Percentiles rank a stretch among this genome's conserved stretches.
Conservation (phyloP, 2,797 vertebrate species). For the Poliocrania exsul region DNA sequence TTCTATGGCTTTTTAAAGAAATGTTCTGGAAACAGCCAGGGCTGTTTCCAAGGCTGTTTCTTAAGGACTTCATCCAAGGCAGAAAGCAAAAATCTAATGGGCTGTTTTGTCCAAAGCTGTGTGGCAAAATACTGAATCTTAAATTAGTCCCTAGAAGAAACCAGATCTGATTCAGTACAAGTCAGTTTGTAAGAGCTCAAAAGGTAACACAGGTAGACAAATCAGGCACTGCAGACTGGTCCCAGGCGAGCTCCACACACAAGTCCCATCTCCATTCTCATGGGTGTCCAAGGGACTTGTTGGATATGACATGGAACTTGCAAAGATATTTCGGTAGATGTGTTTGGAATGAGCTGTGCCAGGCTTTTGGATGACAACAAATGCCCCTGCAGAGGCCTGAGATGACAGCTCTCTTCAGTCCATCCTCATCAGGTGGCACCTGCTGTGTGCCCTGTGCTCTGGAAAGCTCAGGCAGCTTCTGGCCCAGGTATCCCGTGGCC, state of each 20-base stretch:
- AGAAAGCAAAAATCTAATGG: neutral
- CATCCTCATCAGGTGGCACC: neutral
- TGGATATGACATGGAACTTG: neutral
- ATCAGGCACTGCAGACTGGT: neutral
- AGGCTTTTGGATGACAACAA: neutral
- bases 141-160: neutral
- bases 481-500: neutral
- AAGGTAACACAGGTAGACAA: neutral
- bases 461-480: neutral
- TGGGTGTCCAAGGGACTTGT: rapidly evolving
- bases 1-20: neutral
- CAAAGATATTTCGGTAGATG: rapidly evolving
- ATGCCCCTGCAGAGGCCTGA: rapidly evolving
- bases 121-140: neutral
- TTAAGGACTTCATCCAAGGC: neutral
- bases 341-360: neutral
- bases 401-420: neutral
- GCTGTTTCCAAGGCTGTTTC: no score
- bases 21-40: neutral
- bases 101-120: neutral
- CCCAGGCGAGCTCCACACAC: neutral
- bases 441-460: neutral
- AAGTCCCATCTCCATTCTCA: neutral
- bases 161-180: neutral
- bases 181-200: neutral